Percentiles rank a stretch among this genome's conserved stretches.
These are phyloP conservation scores for Chaunax sp. DNA, from an alignment of 2,797 vertebrate genomes.

Conservation along the genomic window DNA sequence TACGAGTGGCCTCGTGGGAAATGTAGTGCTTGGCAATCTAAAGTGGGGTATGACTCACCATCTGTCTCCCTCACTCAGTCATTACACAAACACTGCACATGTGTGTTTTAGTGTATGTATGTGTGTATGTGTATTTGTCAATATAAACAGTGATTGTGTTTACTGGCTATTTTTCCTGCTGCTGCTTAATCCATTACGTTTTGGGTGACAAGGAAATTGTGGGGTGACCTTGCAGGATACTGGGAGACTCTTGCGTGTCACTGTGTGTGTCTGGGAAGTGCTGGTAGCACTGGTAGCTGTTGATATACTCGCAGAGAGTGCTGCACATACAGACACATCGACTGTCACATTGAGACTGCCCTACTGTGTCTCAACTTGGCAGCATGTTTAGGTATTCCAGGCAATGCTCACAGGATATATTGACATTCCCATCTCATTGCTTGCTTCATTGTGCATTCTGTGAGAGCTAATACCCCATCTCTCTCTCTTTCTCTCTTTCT, in stretches of 20 bases:
- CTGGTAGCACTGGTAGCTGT: conserved; percentile 24
- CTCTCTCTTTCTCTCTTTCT: conserved; percentile 44
- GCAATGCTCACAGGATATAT: conserved; percentile 71
- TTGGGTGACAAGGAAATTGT: conserved; percentile 51
- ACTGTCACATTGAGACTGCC: conserved; percentile 68
- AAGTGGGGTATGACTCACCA: conserved; percentile 80
- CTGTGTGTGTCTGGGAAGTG: conserved; percentile 27
- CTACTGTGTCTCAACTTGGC: conserved; percentile 68
- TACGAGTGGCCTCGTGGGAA: conserved; percentile 82
- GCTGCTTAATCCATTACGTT: conserved; percentile 41
- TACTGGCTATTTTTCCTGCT: conserved; percentile 32
- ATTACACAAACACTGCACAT: conserved; percentile 59
- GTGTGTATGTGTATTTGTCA: conserved; percentile 38
- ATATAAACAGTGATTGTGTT: conserved; percentile 36
- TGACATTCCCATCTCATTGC: conserved; percentile 82
- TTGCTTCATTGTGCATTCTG: conserved; percentile 80
- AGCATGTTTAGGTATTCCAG: conserved; percentile 77
- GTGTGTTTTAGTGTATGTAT: conserved; percentile 17
- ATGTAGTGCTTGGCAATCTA: conserved; percentile 81
- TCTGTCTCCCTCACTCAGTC: conserved; percentile 76
- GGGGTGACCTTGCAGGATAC: conserved; percentile 67
- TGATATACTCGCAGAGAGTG: conserved; percentile 34
- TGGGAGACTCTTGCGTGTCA: conserved; percentile 33
- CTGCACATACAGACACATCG: conserved; percentile 43
- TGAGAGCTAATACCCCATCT: conserved; percentile 48